phyloP scores from a whole-genome alignment of 2,888 invertebrate species.

The Polydrusus tereticollis region DNA sequence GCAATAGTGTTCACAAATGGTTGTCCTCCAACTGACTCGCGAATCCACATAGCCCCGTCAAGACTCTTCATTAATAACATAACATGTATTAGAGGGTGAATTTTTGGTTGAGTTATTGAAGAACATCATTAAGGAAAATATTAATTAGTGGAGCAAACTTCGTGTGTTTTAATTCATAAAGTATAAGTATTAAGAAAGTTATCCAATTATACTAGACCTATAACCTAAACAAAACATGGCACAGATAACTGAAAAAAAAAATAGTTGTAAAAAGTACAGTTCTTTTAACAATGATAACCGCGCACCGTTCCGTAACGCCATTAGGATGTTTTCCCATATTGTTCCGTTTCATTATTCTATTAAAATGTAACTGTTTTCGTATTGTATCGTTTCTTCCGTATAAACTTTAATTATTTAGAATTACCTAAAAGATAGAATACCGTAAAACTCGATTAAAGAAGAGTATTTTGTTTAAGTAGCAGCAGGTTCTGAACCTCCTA shows the following conservation, averaged over 20 bases:
- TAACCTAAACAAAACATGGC: too few relatives aligned
- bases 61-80: too few relatives aligned
- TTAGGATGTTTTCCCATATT: neutral
- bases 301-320: neutral
- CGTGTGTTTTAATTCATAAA: too few relatives aligned
- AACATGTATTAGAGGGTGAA: too few relatives aligned
- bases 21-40: too few relatives aligned
- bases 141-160: too few relatives aligned
- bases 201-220: too few relatives aligned
- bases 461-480: neutral
- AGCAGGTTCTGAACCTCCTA: neutral
- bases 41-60: too few relatives aligned
- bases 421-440: neutral
- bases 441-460: neutral
- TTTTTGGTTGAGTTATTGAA: too few relatives aligned
- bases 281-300: neutral
- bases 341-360: neutral
- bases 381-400: neutral
- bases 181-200: too few relatives aligned
- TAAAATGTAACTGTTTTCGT: neutral
- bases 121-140: too few relatives aligned
- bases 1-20: too few relatives aligned
- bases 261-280: neutral
- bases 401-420: neutral
- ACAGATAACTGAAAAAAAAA: neutral